Evolutionary conservation across 2,888 invertebrate genomes (phyloP).

Genomic region (Timandra comae): DNA sequence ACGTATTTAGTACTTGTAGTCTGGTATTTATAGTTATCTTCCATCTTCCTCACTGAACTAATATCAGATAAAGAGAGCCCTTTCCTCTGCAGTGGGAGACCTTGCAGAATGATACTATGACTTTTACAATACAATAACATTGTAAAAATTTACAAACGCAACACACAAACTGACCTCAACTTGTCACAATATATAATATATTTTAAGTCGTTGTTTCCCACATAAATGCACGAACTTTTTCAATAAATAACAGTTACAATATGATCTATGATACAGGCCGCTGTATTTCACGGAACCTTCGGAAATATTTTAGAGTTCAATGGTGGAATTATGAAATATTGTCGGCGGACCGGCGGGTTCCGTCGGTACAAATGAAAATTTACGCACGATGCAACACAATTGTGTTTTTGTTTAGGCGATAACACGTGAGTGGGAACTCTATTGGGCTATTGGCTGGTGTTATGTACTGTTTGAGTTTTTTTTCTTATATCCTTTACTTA

Average conservation of each 20-base stretch:
- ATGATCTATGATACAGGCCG: slow-evolving; percentile 22
- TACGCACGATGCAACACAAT: slow-evolving; percentile 33
- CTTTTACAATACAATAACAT: too few species aligned
- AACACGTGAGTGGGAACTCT: not conserved
- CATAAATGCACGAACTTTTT: slow-evolving; percentile 26
- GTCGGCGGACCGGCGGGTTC: slow-evolving; percentile 21
- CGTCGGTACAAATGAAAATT: slow-evolving; percentile 49
- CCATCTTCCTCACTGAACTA: too few species aligned
- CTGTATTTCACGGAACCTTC: slow-evolving; percentile 29
- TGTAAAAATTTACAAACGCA: not conserved
- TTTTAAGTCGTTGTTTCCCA: not conserved
- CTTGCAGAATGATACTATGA: too few species aligned
- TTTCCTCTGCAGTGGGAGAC: too few species aligned
- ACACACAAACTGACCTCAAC: not conserved
- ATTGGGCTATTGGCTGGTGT: too few species aligned
- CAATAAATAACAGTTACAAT: slow-evolving; percentile 34
- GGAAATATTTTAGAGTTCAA: slow-evolving; percentile 59
- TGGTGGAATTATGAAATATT: slow-evolving; percentile 58
- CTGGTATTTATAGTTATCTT: too few species aligned
- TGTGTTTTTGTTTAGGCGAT: not conserved
- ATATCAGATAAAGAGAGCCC: too few species aligned
- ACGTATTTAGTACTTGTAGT: too few species aligned
- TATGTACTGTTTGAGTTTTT: too few species aligned
- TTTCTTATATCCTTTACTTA: too few species aligned
- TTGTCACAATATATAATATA: not conserved